Evolutionary conservation across 2,113 vertebrate species (phyloP), one percentile per base, ranked within the genome.

Genomic region (Pogonocichla stellata): DNA sequence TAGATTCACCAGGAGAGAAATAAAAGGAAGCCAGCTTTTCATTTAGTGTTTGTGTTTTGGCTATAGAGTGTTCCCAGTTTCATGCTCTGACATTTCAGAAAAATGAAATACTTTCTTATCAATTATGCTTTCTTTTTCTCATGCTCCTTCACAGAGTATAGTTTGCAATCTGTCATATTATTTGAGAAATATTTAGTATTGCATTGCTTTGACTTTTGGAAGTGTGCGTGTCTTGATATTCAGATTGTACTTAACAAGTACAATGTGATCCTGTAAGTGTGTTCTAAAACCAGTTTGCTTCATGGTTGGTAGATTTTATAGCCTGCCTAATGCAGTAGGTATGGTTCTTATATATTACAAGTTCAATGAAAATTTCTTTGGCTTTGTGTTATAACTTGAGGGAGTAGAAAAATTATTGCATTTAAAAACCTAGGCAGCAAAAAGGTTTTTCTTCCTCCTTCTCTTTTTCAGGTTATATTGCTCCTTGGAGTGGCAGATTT

Each of bases 401-500:
- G 45, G 14, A 92, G 80, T 79, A 80, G 15, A 73, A 81, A 89
- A 90, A 93, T 40, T 38, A 54, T 10, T 92, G 57, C 64, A 48
- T 67, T 88, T 80, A 70, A 95, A 82, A 80, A 86, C 54, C 9
- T 66, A 71, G 60, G 56, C 51, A 74, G 62, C 71, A 79, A 89
- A 82, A 84, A 25, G 4, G 2, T 7, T 83, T 45, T 19, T 91
- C 14, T 90, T 95, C 78, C 5, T 54, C 7, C 40, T 79, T 92
- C 22, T 75, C 51, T 86, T 95, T 96, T 96, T 75, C 93, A 99
- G 99, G 99, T 92, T 99, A 99, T 97, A 99, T 99, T 69, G 99
- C 99, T 93, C 99, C 99, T 8, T 99, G 99, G 99, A 99, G 99
- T 97, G 99, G 99, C 67, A 99, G 99, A 61, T 99, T 99, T 98